A percentile compares a stretch with the other conserved stretches of the same genome.
These are phyloP conservation scores for Latheticus oryzae DNA, from an alignment of 2,888 invertebrate species.

Conservation along the genomic window DNA sequence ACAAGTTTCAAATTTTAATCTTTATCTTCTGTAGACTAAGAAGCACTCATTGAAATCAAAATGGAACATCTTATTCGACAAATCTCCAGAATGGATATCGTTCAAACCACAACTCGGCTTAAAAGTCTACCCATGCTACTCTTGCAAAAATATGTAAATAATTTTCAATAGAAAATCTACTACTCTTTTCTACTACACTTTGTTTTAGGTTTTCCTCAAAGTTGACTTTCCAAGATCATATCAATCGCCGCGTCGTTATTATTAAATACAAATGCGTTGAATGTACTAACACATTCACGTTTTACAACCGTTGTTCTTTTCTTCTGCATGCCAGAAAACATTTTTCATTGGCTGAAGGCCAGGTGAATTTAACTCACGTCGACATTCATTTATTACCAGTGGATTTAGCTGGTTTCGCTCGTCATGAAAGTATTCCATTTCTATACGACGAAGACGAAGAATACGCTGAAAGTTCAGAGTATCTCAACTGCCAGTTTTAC, in stretches of 20 bases:
- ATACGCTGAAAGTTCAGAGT: constrained; percentile 43
- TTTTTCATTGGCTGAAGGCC: constrained; percentile 53
- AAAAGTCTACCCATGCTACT: constrained; percentile 67
- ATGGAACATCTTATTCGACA: constrained; percentile 58
- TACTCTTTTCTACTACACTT: constrained; percentile 1
- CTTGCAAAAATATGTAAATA: constrained; percentile 71
- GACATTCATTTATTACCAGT: constrained; percentile 56
- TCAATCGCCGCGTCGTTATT: constrained; percentile 59
- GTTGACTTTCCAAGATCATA: constrained; percentile 61
- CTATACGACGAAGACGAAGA: constrained; percentile 59
- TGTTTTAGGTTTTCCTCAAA: constrained; percentile 60
- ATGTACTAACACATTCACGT: constrained; percentile 53
- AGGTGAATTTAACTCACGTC: constrained; percentile 56
- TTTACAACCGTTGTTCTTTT: constrained; percentile 63
- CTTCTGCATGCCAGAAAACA: constrained; percentile 61
- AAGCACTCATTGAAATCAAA: constrained; percentile 53
- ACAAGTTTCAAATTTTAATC: too few species aligned
- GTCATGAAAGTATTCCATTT: constrained; percentile 55
- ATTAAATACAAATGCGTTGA: constrained; percentile 58
- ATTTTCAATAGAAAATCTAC: too few species aligned
- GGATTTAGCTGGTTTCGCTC: constrained; percentile 60
- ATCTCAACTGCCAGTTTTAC: constrained; percentile 60
- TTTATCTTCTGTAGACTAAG: constrained; percentile 45
- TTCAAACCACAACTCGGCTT: constrained; percentile 61
- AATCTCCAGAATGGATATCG: constrained; percentile 55